Conservation (phyloP, 1,140 invertebrate genomes). For the Musca vetustissima region DNA sequence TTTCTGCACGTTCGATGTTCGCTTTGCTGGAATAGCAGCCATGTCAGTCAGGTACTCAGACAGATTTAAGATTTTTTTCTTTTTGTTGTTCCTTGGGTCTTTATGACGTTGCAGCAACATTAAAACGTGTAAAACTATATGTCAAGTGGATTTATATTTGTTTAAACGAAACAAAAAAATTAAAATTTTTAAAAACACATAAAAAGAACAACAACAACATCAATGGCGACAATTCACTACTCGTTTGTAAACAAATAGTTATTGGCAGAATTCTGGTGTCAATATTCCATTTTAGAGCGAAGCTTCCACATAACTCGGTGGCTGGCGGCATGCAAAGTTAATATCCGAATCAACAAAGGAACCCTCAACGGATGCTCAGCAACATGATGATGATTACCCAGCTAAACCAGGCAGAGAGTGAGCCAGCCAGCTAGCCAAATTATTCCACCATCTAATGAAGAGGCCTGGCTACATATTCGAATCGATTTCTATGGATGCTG, state of each 20-base stretch:
- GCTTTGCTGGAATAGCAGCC: too few relatives aligned
- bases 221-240: not conserved
- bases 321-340: not conserved
- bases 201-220: too few relatives aligned
- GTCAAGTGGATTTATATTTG: slow-evolving; percentile 21
- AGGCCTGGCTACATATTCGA: too few relatives aligned
- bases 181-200: too few relatives aligned
- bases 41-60: too few relatives aligned
- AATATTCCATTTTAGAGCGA: too few relatives aligned
- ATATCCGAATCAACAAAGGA: not conserved
- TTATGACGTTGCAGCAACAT: too few relatives aligned
- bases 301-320: not conserved
- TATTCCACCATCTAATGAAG: not conserved
- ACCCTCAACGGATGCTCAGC: not conserved
- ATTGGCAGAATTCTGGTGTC: not conserved
- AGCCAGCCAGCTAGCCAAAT: not conserved
- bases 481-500: not conserved
- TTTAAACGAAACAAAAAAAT: not conserved
- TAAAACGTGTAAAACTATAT: slow-evolving; percentile 21
- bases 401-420: not conserved
- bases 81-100: too few relatives aligned
- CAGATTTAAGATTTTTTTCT: too few relatives aligned
- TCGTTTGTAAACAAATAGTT: slow-evolving; percentile 18
- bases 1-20: too few relatives aligned
- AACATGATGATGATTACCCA: not conserved